Percentiles rank a stretch among this genome's conserved stretches.
These are phyloP conservation scores for Sycobia sp. DNA, from an alignment of 1,140 invertebrate genomes.

Conservation along the genomic window DNA sequence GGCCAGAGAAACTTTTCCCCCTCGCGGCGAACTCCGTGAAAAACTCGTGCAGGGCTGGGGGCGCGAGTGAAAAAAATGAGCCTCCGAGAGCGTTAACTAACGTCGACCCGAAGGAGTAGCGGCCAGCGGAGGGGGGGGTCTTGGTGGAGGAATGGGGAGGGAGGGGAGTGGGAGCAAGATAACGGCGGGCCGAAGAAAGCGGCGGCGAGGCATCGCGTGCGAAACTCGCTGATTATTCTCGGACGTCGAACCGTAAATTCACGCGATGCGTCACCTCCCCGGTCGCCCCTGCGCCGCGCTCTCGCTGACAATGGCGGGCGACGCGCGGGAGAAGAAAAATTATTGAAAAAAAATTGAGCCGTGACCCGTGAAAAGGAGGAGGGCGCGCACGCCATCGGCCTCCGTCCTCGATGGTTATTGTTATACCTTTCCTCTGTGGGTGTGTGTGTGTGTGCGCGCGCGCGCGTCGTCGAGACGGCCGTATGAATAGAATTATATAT, in stretches of 20 bases:
- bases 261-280: no score
- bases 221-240: slow-evolving; percentile 17
- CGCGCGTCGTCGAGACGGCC: background rate
- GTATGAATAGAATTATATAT: slow-evolving; percentile 13
- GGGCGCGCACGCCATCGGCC: no score
- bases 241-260: slow-evolving; percentile 29
- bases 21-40: background rate
- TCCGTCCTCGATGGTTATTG: no score
- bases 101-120: background rate
- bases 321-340: slow-evolving; percentile 12
- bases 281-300: no score
- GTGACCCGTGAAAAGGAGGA: background rate
- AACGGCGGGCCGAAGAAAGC: background rate
- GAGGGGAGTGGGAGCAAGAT: no score
- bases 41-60: background rate
- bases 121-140: background rate
- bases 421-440: no score
- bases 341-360: slow-evolving; percentile 21
- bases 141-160: no score
- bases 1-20: slow-evolving; percentile 17
- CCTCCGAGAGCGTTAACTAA: slow-evolving; percentile 12
- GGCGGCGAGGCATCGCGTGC: slow-evolving; percentile 11
- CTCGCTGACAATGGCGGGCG: no score
- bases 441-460: background rate
- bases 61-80: slow-evolving; percentile 5